Evolutionary conservation across 35 echinoderm and acorn worm species (phyloP).

Genomic region (Ptychodera flava): DNA sequence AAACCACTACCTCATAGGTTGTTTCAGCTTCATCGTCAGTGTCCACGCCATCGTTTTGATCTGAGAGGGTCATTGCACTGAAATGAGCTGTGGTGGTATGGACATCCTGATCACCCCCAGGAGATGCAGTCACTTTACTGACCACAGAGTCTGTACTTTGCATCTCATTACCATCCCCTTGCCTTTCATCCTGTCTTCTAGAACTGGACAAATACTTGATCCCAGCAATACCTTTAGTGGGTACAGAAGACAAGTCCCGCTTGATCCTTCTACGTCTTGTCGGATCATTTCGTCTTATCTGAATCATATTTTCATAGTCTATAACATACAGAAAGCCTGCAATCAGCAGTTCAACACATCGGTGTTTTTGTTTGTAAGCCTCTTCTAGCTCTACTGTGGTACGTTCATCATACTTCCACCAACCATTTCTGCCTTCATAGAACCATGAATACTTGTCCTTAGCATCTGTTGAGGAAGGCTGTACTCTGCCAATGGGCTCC

Average conservation of each 20-base stretch:
- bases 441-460: slow-evolving; percentile 77
- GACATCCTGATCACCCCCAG: background rate
- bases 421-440: slow-evolving; percentile 95
- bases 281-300: slow-evolving; percentile 74
- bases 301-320: slow-evolving; percentile 86
- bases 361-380: slow-evolving; percentile 57
- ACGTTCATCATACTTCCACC: slow-evolving; percentile 99
- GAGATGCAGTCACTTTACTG: background rate
- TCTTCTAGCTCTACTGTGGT: slow-evolving; percentile 83
- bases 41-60: background rate
- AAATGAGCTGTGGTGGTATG: background rate
- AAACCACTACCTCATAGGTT: background rate
- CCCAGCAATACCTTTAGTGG: slow-evolving; percentile 93
- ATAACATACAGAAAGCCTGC: slow-evolving; percentile 88
- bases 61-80: background rate
- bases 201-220: slow-evolving; percentile 28
- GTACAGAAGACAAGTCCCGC: slow-evolving; percentile 64
- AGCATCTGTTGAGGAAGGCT: too few species aligned
- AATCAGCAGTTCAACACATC: slow-evolving; percentile 81
- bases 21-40: background rate
- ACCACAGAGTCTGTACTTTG: background rate
- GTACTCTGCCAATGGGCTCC: background rate
- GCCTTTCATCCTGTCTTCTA: background rate
- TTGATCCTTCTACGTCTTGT: slow-evolving; percentile 80
- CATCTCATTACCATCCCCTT: background rate